Base-by-base conservation (phyloP, 2,888 invertebrate species). In the Amblyjoppa proteus region DNA sequence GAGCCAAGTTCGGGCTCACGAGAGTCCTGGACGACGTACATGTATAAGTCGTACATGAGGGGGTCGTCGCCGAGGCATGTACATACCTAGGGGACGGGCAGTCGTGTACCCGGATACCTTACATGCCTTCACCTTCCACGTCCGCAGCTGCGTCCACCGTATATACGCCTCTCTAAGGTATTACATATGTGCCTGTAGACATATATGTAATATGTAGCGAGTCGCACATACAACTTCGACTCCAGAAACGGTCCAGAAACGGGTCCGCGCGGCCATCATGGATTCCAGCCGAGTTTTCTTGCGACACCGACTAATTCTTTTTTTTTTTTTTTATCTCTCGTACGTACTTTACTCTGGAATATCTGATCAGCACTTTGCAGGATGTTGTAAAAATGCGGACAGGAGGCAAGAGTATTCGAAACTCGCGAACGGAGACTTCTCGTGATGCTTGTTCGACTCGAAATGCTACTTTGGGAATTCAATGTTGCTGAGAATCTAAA, bases 221-320 rank as follows among this genome's bases (percentile, higher is more conserved):
- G 6, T 77, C 69, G 66, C 80, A 53, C 64, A 84, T 56, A 66
- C 71, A 16, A 73, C 49, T 83, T 71, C 68, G 70, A 74, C 66
- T 66, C 61, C 71, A 69, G 61, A 56, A 85, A 61, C 80, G 61
- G 69, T 81, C 76, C 66, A 71, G 83, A 66, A 87, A 82, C 79
- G 79, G 84, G 78, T 70, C 81, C 77, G 76, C 84, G 87, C 90
- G 87, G 88, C 90, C 89, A 90, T 90, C 89, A 88, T 88, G 89
- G 86, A 92, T 92, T 92, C 91, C 91, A 87, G 53, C 81, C 82
- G 86, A 87, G 77, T 88, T 88, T 89, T 86, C 88, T 87, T 79
- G 53, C 87, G 58, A 66, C 34, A 38, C 73, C 38, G 25, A 58
- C 64, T 13, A 53, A 45, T 76, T 31, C 68, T 71, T 68, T 75